Conservation (phyloP, 2,797 vertebrate genomes). For the Ibycter americanus region DNA sequence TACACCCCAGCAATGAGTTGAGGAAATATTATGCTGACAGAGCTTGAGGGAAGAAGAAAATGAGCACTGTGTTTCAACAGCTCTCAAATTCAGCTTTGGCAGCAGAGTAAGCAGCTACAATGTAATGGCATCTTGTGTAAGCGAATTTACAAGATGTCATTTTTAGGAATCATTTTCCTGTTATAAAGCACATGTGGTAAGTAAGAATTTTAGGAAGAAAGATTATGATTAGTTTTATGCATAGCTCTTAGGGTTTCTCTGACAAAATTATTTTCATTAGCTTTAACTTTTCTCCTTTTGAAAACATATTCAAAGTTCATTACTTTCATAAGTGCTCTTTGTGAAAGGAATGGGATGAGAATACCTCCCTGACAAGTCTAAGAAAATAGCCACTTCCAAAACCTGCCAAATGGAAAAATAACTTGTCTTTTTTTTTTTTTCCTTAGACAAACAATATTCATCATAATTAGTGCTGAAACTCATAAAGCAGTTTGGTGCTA, state of each 20-base stretch:
- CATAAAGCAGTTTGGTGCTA: background rate
- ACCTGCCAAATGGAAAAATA: background rate
- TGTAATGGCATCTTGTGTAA: background rate
- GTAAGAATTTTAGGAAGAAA: background rate
- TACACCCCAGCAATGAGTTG: background rate
- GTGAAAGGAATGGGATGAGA: background rate
- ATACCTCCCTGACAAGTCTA: background rate
- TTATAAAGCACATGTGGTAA: background rate
- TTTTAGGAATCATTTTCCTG: background rate
- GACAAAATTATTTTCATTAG: background rate
- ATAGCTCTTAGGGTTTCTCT: background rate
- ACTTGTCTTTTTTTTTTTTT: background rate
- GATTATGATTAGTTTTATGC: background rate
- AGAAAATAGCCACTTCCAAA: background rate
- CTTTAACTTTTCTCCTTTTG: background rate
- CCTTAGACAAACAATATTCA: background rate
- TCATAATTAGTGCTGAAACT: background rate
- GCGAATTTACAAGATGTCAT: background rate
- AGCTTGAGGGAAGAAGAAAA: slow-evolving; percentile 23
- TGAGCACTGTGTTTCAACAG: background rate
- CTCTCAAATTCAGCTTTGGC: background rate
- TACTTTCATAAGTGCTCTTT: background rate
- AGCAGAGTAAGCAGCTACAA: background rate
- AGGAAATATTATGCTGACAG: background rate
- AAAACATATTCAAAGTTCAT: background rate